These are phyloP conservation scores for Ceratina calcarata DNA, from an alignment of 1,140 invertebrate genomes.

Conservation along the genomic window DNA sequence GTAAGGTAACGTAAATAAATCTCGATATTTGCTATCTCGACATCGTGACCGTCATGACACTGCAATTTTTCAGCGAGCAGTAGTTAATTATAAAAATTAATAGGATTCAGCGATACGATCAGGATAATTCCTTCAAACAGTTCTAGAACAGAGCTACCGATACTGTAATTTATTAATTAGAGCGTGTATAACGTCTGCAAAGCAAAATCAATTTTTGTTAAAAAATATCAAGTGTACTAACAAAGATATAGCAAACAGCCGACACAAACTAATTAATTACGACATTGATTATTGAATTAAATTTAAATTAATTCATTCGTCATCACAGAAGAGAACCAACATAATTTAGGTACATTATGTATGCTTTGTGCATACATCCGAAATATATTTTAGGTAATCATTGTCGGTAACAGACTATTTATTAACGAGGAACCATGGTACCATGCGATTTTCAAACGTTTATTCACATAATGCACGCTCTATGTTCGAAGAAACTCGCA, in stretches of 20 bases:
- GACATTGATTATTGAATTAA: too few species aligned
- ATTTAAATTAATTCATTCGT: too few species aligned
- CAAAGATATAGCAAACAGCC: too few species aligned
- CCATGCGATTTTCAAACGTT: conserved; percentile 10
- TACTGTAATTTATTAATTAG: conserved; percentile 32
- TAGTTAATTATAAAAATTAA: conserved; percentile 18
- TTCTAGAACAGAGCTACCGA: background rate
- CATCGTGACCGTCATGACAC: background rate
- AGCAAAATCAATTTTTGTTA: conserved; percentile 20
- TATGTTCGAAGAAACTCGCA: too few species aligned
- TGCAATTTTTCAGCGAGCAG: background rate
- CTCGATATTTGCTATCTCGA: background rate
- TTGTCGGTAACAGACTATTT: too few species aligned
- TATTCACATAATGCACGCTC: conserved; percentile 13
- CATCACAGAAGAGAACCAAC: conserved; percentile 2
- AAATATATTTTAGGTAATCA: too few species aligned
- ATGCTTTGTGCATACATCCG: too few species aligned
- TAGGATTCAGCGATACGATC: conserved; percentile 16
- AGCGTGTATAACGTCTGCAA: background rate
- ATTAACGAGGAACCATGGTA: too few species aligned
- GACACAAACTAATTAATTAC: too few species aligned
- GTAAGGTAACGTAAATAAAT: too few species aligned
- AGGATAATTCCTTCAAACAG: background rate
- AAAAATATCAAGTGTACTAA: background rate
- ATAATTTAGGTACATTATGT: too few species aligned